Conservation (phyloP, 2,113 vertebrate species). For the Circaetus cinerascens region DNA sequence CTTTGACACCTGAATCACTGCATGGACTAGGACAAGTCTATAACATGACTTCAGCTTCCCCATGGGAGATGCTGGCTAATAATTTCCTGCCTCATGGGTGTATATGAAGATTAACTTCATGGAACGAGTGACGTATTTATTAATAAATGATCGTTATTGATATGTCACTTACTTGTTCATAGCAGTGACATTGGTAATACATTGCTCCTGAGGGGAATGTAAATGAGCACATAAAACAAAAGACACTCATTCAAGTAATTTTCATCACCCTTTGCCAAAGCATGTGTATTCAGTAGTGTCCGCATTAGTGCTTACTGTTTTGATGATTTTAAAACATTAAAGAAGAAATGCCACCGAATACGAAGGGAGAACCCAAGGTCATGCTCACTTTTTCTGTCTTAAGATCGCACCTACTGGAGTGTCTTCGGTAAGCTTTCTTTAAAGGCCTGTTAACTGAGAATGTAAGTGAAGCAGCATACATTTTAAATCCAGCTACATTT, state of each 20-base stretch:
- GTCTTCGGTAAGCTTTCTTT: not conserved
- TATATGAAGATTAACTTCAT: conserved; percentile 33
- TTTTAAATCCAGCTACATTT: not conserved
- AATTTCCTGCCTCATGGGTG: not conserved
- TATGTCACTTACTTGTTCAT: not conserved
- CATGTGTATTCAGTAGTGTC: not conserved
- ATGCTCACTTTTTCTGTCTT: not conserved
- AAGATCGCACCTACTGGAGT: not conserved
- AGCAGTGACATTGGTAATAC: not conserved
- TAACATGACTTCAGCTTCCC: not conserved
- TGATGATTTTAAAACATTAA: not conserved
- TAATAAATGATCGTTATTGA: conserved; percentile 17
- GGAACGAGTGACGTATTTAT: conserved; percentile 17
- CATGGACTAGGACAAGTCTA: not conserved
- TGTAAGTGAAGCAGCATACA: not conserved
- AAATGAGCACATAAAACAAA: conserved; percentile 10
- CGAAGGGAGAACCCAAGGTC: not conserved
- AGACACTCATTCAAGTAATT: not conserved
- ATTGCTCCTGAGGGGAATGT: not conserved
- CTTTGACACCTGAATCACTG: not conserved
- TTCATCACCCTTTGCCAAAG: not conserved
- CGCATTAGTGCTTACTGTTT: not conserved
- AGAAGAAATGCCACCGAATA: not conserved
- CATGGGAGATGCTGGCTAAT: not conserved
- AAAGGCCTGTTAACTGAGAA: not conserved